A percentile compares a stretch with the other conserved stretches of the same genome.
These are phyloP conservation scores for Lampris megalopsis DNA, from an alignment of 2,113 vertebrate species.

Conservation along the genomic window DNA sequence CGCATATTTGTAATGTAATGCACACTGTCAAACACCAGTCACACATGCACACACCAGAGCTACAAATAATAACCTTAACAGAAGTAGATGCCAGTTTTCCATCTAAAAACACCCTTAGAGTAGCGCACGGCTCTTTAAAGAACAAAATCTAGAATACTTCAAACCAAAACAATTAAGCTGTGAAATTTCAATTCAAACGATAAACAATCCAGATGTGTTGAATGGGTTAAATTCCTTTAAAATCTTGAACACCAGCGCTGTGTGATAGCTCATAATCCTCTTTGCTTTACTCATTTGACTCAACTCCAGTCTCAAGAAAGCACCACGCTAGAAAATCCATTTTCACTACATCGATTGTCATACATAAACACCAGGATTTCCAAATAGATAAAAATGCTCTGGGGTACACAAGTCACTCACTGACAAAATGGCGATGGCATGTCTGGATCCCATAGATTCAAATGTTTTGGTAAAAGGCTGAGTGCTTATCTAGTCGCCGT, in stretches of 20 bases:
- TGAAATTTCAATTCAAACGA: slow-evolving; percentile 19
- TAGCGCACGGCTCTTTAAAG: background rate
- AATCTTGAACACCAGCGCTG: background rate
- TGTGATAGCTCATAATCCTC: slow-evolving; percentile 3
- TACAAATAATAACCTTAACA: slow-evolving; percentile 1
- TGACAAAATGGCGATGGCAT: slow-evolving; percentile 9
- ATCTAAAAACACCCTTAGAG: background rate
- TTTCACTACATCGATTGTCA: background rate
- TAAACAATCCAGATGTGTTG: slow-evolving; percentile 12
- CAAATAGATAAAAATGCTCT: slow-evolving; percentile 39
- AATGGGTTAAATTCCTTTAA: slow-evolving; percentile 8
- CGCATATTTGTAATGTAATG: background rate
- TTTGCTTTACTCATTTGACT: background rate
- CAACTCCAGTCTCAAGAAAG: too few relatives aligned
- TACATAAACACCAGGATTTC: slow-evolving; percentile 14
- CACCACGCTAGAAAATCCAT: background rate
- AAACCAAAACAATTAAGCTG: background rate
- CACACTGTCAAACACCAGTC: background rate
- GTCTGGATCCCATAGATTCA: slow-evolving; percentile 21
- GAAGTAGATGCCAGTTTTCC: background rate
- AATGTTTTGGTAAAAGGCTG: slow-evolving; percentile 12
- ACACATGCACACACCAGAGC: slow-evolving; percentile 2
- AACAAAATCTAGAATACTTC: background rate
- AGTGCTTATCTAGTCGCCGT: background rate
- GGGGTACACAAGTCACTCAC: background rate